These are phyloP conservation scores for Numenius arquata DNA, from an alignment of 2,113 vertebrate genomes.

Conservation along the genomic window DNA sequence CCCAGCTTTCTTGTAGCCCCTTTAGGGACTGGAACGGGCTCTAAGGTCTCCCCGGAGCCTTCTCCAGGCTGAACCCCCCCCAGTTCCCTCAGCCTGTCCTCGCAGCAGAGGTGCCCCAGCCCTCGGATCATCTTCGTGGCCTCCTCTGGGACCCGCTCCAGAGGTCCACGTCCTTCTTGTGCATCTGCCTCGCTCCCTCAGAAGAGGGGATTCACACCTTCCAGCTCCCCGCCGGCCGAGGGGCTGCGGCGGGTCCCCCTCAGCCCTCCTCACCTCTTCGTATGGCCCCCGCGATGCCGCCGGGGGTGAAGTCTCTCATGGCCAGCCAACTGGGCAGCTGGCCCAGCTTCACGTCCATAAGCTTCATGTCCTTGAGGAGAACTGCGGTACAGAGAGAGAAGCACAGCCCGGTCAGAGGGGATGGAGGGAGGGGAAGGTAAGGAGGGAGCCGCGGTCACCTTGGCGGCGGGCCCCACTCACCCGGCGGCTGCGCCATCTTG, in stretches of 20 bases:
- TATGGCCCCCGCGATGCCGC: conserved; percentile 71
- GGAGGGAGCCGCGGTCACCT: background rate
- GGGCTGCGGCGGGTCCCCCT: background rate
- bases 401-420: background rate
- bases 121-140: background rate
- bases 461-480: background rate
- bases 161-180: background rate
- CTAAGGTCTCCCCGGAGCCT: background rate
- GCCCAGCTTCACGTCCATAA: conserved; percentile 90
- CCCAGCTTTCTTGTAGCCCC: background rate
- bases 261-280: conserved; percentile 77
- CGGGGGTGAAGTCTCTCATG: conserved; percentile 83
- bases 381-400: conserved; percentile 64
- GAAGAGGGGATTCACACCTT: background rate
- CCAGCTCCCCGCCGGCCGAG: background rate
- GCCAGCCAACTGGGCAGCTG: conserved; percentile 85
- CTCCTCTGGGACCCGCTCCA: background rate
- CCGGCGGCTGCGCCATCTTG: conserved; percentile 60
- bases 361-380: conserved; percentile 80
- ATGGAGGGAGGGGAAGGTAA: no score
- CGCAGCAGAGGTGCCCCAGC: background rate
- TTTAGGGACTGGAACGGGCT: background rate
- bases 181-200: background rate
- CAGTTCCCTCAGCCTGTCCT: background rate
- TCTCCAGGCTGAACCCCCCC: background rate